Conservation (phyloP, 92 coral and sea anemone genomes). For the Bergia puertoricense region DNA sequence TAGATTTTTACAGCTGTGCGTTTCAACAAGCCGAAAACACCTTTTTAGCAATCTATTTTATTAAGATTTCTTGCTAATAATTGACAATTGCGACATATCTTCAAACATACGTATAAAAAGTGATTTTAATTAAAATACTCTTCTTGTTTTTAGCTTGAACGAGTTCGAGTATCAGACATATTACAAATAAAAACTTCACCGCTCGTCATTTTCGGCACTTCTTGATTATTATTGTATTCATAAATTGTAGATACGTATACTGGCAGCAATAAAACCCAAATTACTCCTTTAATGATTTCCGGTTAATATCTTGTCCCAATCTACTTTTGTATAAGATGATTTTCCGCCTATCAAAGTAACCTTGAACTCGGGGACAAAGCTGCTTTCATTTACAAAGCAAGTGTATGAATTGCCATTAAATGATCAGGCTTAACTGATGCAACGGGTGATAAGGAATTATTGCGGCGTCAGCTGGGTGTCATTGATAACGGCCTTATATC, state of each 20-base stretch:
- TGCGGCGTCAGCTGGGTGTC: neutral
- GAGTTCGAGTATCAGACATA: neutral
- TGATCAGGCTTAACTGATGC: neutral
- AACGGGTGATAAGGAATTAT: neutral
- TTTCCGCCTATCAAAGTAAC: neutral
- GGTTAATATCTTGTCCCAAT: neutral
- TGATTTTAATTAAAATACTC: too few species aligned
- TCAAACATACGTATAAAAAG: too few species aligned
- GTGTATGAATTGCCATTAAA: neutral
- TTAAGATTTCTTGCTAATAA: too few species aligned
- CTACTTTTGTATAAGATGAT: neutral
- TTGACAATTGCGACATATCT: too few species aligned
- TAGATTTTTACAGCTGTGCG: too few species aligned
- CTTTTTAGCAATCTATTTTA: too few species aligned
- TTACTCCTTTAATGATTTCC: neutral
- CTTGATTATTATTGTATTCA: neutral
- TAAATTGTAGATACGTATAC: neutral
- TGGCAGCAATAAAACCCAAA: neutral
- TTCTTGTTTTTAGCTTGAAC: neutral
- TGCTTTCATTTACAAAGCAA: neutral
- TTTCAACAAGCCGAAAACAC: too few species aligned
- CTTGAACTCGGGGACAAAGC: neutral
- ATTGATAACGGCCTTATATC: neutral
- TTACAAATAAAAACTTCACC: neutral
- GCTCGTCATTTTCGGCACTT: neutral